Conservation (phyloP, 2,888 invertebrate genomes). For the Homarus gammarus region DNA sequence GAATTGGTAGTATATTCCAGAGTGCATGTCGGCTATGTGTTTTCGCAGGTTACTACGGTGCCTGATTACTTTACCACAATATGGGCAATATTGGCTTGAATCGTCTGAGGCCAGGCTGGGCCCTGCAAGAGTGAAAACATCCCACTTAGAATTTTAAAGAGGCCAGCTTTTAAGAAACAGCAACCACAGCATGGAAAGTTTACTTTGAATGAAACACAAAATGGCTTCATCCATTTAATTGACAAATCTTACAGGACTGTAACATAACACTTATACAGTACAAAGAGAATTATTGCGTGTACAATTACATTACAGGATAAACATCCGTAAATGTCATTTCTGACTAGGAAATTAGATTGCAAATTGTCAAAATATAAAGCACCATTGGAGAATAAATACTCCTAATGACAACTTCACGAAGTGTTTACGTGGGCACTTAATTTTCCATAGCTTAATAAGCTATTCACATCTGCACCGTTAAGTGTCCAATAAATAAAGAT, state of each 20-base stretch:
- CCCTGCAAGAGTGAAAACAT: slow-evolving; percentile 73
- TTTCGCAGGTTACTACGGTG: slow-evolving; percentile 75
- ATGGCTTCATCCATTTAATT: slow-evolving; percentile 68
- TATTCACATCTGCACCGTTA: slow-evolving; percentile 32
- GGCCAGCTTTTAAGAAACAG: slow-evolving; percentile 33
- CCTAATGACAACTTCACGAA: slow-evolving; percentile 23
- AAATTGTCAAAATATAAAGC: slow-evolving; percentile 57
- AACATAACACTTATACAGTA: slow-evolving; percentile 67
- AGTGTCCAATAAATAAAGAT: slow-evolving; percentile 7
- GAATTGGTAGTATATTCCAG: slow-evolving; percentile 75
- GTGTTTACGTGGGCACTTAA: slow-evolving; percentile 28
- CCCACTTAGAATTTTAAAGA: slow-evolving; percentile 65
- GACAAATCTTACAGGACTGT: slow-evolving; percentile 65
- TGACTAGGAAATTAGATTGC: slow-evolving; percentile 63
- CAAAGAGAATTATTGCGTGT: slow-evolving; percentile 63
- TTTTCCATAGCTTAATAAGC: slow-evolving; percentile 38
- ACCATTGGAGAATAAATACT: slow-evolving; percentile 37
- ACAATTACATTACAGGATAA: slow-evolving; percentile 57
- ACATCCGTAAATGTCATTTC: slow-evolving; percentile 43
- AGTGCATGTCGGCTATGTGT: slow-evolving; percentile 75
- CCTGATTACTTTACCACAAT: slow-evolving; percentile 73
- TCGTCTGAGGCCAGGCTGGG: slow-evolving; percentile 67
- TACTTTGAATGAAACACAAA: slow-evolving; percentile 59
- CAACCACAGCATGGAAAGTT: slow-evolving; percentile 44
- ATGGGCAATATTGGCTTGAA: slow-evolving; percentile 71